A percentile compares a stretch with the other conserved stretches of the same genome.
Conservation (phyloP, 2,113 vertebrate genomes). For the Furnarius figulus region DNA sequence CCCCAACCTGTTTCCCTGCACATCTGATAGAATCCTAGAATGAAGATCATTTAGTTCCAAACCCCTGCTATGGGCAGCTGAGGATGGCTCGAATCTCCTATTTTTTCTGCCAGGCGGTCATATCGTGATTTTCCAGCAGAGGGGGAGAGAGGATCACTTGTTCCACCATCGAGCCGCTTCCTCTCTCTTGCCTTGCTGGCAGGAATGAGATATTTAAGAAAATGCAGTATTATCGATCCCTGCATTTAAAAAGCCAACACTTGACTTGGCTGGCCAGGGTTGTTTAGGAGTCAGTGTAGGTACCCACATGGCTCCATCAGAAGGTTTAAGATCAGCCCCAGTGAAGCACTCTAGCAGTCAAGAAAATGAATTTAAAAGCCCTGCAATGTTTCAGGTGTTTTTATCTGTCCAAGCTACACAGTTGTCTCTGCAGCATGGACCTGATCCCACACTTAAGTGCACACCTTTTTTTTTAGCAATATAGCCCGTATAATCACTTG, state of each 20-base stretch:
- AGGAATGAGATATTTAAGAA: neutral
- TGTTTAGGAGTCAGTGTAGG: constrained; percentile 14
- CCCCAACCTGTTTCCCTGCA: accelerated
- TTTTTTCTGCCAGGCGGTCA: neutral
- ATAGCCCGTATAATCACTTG: accelerated
- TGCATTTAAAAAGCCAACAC: neutral
- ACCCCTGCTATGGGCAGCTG: accelerated
- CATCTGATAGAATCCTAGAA: neutral
- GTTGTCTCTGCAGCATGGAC: neutral
- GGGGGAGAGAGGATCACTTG: constrained; percentile 51
- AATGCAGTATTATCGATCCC: neutral
- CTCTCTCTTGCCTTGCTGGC: neutral
- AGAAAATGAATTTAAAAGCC: neutral
- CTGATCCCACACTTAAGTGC: neutral
- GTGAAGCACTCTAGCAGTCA: neutral
- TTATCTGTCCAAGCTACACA: neutral
- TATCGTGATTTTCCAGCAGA: constrained; percentile 41
- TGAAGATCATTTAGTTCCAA: neutral
- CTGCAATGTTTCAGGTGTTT: neutral
- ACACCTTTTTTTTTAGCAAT: neutral
- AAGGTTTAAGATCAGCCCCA: neutral
- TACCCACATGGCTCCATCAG: neutral
- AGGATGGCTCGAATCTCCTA: neutral
- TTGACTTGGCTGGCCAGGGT: neutral
- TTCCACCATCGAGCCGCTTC: accelerated